Conservation (phyloP, 2,888 invertebrate genomes). For the Loripinus fragilis region DNA sequence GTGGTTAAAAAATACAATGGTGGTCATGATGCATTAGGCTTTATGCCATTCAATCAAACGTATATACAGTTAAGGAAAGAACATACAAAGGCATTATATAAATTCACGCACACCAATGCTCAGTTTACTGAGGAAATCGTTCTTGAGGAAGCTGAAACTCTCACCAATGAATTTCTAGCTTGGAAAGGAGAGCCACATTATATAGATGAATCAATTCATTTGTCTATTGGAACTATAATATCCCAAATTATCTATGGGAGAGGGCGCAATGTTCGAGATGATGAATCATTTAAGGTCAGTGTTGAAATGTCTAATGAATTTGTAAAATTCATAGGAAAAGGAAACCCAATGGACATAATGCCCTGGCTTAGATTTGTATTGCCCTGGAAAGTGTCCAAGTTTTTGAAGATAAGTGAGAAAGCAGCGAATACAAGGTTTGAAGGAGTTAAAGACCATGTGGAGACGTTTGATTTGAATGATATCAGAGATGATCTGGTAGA, state of each 20-base stretch:
- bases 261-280: conserved; percentile 37
- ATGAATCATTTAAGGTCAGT: neutral
- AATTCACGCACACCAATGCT: conserved; percentile 32
- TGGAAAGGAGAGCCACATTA: neutral
- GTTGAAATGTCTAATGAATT: neutral
- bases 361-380: conserved; percentile 61
- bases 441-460: conserved; percentile 21
- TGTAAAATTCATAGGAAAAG: conserved; percentile 41
- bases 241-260: conserved; percentile 57
- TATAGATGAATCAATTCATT: conserved; percentile 23
- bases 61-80: conserved; percentile 45
- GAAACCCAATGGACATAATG: conserved; percentile 62
- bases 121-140: conserved; percentile 50
- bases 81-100: conserved; percentile 31
- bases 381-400: conserved; percentile 35
- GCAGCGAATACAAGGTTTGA: neutral
- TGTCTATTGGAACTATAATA: conserved; percentile 38
- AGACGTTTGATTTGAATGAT: neutral
- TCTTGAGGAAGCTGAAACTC: conserved; percentile 19
- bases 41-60: conserved; percentile 23
- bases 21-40: conserved; percentile 29
- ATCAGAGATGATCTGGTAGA: conserved; percentile 60
- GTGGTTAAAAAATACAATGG: conserved; percentile 20
- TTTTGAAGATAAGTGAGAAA: conserved; percentile 27
- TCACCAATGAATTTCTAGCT: conserved; percentile 4